Percentiles rank a stretch among this genome's conserved stretches.
Conservation (phyloP, 2,113 vertebrate species). For the Notothenia rossii region DNA sequence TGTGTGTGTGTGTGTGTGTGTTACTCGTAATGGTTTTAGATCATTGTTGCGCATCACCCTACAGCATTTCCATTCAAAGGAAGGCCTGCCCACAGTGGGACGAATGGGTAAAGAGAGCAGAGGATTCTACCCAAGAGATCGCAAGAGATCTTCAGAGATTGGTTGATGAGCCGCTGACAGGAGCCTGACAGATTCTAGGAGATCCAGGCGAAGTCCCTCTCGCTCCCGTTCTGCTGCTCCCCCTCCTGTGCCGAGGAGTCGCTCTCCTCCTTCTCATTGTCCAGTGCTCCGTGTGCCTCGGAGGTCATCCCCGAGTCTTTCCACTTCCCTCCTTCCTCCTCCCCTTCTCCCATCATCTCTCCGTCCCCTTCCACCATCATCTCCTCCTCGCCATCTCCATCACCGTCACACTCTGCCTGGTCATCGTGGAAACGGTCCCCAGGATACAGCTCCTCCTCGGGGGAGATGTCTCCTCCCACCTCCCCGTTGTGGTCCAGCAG, state of each 20-base stretch:
- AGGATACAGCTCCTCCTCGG: conserved; percentile 89
- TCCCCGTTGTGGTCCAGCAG: conserved; percentile 88
- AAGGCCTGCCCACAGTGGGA: conserved; percentile 63
- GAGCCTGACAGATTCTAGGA: conserved; percentile 84
- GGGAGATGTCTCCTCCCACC: conserved; percentile 88
- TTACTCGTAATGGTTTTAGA: conserved; percentile 50
- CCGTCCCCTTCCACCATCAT: conserved; percentile 85
- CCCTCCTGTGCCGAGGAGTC: conserved; percentile 91
- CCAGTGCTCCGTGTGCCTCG: conserved; percentile 88
- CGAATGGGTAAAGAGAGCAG: conserved; percentile 72
- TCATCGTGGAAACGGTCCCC: conserved; percentile 92
- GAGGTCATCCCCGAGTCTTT: conserved; percentile 88
- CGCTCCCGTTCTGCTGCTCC: conserved; percentile 87
- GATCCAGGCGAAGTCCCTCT: conserved; percentile 97
- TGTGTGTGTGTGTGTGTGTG: conserved; percentile 37
- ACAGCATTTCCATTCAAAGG: conserved; percentile 68
- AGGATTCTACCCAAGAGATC: conserved; percentile 65
- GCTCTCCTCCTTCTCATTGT: conserved; percentile 88
- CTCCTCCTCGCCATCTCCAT: conserved; percentile 85
- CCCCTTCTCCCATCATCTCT: conserved; percentile 89
- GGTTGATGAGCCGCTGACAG: conserved; percentile 29
- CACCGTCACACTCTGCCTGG: conserved; percentile 81
- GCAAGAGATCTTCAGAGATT: conserved; percentile 67
- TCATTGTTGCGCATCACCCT: conserved; percentile 74
- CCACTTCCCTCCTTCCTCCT: conserved; percentile 89